Evolutionary conservation across 1,140 invertebrate species (phyloP).

Genomic region (Heliconius melpomene): DNA sequence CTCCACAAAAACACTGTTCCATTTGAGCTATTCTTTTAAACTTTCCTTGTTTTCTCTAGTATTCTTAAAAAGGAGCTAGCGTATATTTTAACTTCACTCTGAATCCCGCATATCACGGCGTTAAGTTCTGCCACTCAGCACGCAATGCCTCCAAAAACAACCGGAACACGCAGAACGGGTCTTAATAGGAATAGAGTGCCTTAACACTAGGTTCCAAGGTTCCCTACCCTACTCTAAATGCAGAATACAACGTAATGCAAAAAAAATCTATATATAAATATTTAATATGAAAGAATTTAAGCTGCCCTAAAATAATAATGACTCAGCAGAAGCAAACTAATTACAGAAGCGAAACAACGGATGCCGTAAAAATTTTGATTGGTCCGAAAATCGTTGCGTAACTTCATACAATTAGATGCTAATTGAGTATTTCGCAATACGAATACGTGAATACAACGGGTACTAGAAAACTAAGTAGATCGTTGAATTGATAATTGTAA

Average conservation of each 20-base stretch:
- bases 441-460: slow-evolving; percentile 11
- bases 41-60: neutral
- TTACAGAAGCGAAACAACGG: slow-evolving; percentile 30
- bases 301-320: neutral
- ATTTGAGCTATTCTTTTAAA: neutral
- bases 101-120: too few species aligned
- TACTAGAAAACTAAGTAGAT: slow-evolving; percentile 17
- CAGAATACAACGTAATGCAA: too few species aligned
- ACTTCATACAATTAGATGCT: slow-evolving; percentile 26
- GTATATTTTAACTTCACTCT: too few species aligned
- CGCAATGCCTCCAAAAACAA: neutral
- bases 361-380: slow-evolving; percentile 39
- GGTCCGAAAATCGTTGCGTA: slow-evolving; percentile 35
- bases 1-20: neutral
- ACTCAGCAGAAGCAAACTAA: slow-evolving; percentile 22
- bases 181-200: too few species aligned
- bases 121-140: neutral
- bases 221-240: too few species aligned
- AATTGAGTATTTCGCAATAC: slow-evolving; percentile 27
- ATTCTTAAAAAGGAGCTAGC: neutral
- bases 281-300: too few species aligned
- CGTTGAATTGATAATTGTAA: neutral
- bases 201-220: too few species aligned
- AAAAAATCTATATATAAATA: too few species aligned
- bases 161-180: too few species aligned